A percentile compares a stretch with the other conserved stretches of the same genome.
Evolutionary conservation across 2,888 invertebrate genomes (phyloP).

Genomic region (Dioctria rufipes): DNA sequence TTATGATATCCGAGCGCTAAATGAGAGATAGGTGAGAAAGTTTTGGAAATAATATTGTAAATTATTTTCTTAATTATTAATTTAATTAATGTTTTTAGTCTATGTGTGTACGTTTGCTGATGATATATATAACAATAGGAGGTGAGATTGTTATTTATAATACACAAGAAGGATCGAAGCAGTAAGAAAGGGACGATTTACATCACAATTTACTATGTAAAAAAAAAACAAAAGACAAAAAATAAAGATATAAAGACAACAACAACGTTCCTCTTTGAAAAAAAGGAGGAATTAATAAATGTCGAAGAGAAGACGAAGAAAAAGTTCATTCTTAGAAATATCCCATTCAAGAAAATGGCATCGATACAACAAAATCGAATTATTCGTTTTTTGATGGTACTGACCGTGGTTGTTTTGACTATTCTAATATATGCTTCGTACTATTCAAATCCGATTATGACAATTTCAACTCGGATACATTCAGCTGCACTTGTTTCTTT

Average conservation of each 20-base stretch:
- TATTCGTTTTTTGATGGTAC: constrained; percentile 71
- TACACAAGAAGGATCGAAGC: not conserved
- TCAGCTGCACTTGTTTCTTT: constrained; percentile 31
- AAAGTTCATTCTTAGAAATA: not conserved
- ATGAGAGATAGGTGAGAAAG: constrained; percentile 24
- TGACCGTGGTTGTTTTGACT: constrained; percentile 70
- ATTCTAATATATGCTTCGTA: constrained; percentile 73
- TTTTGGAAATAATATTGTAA: not conserved
- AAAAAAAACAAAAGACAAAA: not conserved
- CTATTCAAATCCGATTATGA: constrained; percentile 68
- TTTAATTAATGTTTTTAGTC: not conserved
- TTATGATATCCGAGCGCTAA: constrained; percentile 24
- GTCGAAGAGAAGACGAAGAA: constrained; percentile 27
- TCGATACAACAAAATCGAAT: constrained; percentile 70
- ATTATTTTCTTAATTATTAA: not conserved
- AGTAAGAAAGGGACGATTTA: not conserved
- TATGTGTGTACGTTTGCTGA: constrained; percentile 18
- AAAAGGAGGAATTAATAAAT: constrained; percentile 12
- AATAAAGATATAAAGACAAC: not conserved
- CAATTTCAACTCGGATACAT: constrained; percentile 65
- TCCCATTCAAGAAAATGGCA: constrained; percentile 50
- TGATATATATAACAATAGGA: not conserved
- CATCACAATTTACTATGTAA: not conserved
- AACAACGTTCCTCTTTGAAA: not conserved
- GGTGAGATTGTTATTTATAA: too few species aligned